A percentile compares a stretch with the other conserved stretches of the same genome.
phyloP scores from a whole-genome alignment of 2,113 vertebrate genomes.

The Falco punctatus region DNA sequence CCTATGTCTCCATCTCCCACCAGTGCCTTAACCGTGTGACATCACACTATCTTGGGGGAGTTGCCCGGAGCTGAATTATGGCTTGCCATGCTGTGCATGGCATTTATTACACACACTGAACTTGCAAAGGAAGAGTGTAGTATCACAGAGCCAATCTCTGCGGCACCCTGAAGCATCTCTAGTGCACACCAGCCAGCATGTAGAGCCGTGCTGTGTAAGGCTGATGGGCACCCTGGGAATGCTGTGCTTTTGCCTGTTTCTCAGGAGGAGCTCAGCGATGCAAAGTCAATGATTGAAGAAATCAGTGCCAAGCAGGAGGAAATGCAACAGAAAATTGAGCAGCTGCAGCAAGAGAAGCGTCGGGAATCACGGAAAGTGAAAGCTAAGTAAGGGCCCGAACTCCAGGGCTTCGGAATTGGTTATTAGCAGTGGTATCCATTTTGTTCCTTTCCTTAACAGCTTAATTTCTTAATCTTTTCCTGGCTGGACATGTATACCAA shows the following conservation, averaged over 20 bases:
- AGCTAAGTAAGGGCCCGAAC: conserved; percentile 78
- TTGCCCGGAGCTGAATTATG: background rate
- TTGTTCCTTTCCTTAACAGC: background rate
- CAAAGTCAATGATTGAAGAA: conserved; percentile 88
- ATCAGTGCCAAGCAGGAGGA: conserved; percentile 89
- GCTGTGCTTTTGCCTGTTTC: background rate
- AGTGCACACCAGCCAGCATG: background rate
- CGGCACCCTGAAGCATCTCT: background rate
- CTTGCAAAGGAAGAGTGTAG: background rate
- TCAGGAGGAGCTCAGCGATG: conserved; percentile 90
- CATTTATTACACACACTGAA: background rate
- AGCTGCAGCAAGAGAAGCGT: conserved; percentile 83
- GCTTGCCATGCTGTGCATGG: background rate
- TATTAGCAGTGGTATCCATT: background rate
- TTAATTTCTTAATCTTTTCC: background rate
- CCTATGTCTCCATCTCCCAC: background rate
- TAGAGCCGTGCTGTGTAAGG: background rate
- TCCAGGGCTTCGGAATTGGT: background rate
- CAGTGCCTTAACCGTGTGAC: background rate
- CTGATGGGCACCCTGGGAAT: background rate
- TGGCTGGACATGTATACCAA: background rate
- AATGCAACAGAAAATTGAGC: conserved; percentile 86
- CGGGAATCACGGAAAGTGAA: conserved; percentile 82
- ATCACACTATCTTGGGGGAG: background rate
- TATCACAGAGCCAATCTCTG: background rate